Base-by-base conservation (phyloP, 2,113 vertebrate genomes). In the Bufo bufo region DNA sequence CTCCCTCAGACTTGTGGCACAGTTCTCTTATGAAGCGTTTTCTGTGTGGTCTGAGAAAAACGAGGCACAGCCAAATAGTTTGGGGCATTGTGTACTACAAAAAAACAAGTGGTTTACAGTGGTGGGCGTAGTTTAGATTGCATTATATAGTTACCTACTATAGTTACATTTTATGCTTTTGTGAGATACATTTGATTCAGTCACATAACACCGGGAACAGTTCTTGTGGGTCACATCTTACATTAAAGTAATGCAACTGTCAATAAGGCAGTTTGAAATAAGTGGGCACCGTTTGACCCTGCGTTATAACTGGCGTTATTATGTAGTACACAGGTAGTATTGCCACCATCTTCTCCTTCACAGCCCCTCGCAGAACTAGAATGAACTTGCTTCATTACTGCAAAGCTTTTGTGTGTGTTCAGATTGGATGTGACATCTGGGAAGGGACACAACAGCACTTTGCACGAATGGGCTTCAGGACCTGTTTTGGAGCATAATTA, bases 361-460 rank as follows among this genome's bases (percentile, higher is more conserved):
- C 65, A 87, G 50, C 85, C 58, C 61, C 50, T 47, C 14, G 65
- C 91, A 90, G 90, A 91, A 88, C 85, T 89, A 87, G 89, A 75
- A 81, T 87, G 89, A 91, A 91, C 88, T 90, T 89, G 89, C 87
- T 74, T 89, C 54, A 91, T 91, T 85, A 71, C 91, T 90, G 83
- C 33, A 84, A 61, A 56, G 90, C 89, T 91, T 92, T 91, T 92
- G 89, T 91, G 50, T 65, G 80, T 91, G 85, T 89, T 91, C 89
- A 91, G 85, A 92, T 93, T 93, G 87, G 90, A 92, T 92, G 90
- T 90, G 89, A 88, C 93, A 91, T 91, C 86, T 92, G 90, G 87
- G 91, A 91, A 89, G 91, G 92, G 91, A 93, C 90, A 90, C 88
- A 63, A 92, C 90, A 90, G 72, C 66, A 65, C 49, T 84, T 84